These are phyloP conservation scores for Strix aluco DNA, from an alignment of 2,113 vertebrate species.

Conservation along the genomic window DNA sequence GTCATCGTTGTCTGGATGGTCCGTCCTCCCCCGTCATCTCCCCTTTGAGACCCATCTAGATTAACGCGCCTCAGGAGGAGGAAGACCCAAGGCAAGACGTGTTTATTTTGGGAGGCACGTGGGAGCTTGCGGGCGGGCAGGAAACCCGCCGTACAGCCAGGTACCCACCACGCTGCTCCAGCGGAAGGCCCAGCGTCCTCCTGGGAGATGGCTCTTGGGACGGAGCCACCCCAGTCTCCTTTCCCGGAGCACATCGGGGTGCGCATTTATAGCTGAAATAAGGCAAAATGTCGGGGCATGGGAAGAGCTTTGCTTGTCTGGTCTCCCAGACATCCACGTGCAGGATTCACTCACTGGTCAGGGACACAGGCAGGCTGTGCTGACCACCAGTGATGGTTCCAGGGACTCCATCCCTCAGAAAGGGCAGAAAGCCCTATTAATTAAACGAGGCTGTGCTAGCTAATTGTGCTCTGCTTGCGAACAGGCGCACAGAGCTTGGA, in stretches of 20 bases:
- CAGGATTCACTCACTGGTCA: accelerated
- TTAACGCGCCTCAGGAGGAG: accelerated
- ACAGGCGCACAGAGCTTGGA: not conserved
- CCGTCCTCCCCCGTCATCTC: not conserved
- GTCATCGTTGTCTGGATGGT: not conserved
- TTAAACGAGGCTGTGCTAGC: not conserved
- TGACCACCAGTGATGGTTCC: not conserved
- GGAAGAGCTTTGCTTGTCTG: not conserved
- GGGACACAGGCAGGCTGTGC: not conserved
- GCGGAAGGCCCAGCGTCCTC: not conserved
- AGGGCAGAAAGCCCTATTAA: not conserved
- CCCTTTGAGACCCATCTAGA: not conserved
- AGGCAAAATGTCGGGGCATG: accelerated
- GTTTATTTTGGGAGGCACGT: not conserved
- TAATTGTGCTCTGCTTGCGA: not conserved
- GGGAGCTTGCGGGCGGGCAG: not conserved
- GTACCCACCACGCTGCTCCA: not conserved
- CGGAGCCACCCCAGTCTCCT: not conserved
- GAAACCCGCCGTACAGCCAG: not conserved
- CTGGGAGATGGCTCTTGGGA: not conserved
- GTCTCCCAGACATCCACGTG: not conserved
- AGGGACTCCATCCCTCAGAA: not conserved
- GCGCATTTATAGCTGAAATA: accelerated
- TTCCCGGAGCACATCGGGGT: accelerated
- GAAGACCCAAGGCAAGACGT: not conserved